Evolutionary conservation across 2,888 invertebrate genomes (phyloP), one percentile per base, ranked within the genome.

Genomic region (Miltochrista miniata): DNA sequence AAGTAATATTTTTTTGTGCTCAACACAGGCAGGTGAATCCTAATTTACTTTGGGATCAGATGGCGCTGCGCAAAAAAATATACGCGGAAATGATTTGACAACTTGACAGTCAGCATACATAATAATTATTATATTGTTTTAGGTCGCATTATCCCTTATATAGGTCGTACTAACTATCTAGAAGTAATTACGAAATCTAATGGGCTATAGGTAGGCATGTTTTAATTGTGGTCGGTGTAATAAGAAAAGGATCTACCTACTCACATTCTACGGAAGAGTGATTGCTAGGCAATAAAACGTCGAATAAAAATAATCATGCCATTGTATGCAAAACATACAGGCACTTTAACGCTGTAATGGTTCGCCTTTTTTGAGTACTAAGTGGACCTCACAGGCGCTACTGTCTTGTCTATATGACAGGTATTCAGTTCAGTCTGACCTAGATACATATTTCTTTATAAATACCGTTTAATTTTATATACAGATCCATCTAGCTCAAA

Each of bases 241-340:
- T 39, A 39, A 39, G 43, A 51, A 42, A 45, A 13, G 56, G 46
- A 58, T 44, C 29, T 41, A 51, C 40, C 45, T 36, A 48, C 42
- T 52, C 50, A 51, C 51, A 31, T 70, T 57, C 67, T 57, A 60
- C 62, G 61, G 61, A 68, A 72, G 72, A 66, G 52, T 68, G 52
- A 72, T 74, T 66, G 68, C 46, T 61, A 63, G 62, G 53, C 56
- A 74, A 73, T 82, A 81, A 80, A 81, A 76, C 24, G 54, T 61
- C 68, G 56, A 67, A 79, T 81, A 81, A 80, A 81, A 81, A 75
- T 80, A 72, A 83, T 81, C 64, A 73, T 54, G 60, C 78, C 65
- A 90, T 90, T 89, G 89, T 90, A 90, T 90, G 87, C 88, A 76
- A 88, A 87, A 68, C 76, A 55, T 78, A 88, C 81, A 83, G 76